Percentiles rank a stretch among this genome's conserved stretches.
Evolutionary conservation across 2,113 vertebrate species (phyloP).

Genomic region (Atractosteus spatula): DNA sequence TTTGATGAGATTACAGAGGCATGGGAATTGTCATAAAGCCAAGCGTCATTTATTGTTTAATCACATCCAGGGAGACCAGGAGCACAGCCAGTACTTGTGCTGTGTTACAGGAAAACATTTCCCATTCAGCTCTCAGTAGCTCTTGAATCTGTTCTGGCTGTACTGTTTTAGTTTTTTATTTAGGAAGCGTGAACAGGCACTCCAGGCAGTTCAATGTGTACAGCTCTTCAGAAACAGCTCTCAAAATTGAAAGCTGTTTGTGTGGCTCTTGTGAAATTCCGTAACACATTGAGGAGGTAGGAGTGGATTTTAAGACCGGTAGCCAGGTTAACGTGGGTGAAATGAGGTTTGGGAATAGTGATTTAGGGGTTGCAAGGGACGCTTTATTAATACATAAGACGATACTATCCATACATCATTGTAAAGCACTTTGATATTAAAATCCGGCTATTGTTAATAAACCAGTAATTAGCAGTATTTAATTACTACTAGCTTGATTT

Average conservation of each 20-base stretch:
- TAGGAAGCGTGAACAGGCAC: not conserved
- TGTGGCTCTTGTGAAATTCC: not conserved
- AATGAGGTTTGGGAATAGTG: too few species aligned
- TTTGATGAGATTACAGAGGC: conserved; percentile 28
- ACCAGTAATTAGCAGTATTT: too few species aligned
- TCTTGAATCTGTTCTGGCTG: not conserved
- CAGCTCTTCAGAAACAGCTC: not conserved
- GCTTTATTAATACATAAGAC: too few species aligned
- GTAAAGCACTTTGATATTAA: too few species aligned
- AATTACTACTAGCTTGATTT: too few species aligned
- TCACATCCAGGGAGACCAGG: too few species aligned
- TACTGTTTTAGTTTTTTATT: too few species aligned
- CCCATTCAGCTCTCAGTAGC: not conserved
- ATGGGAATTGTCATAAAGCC: not conserved
- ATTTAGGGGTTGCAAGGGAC: too few species aligned
- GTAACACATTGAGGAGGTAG: conserved; percentile 22
- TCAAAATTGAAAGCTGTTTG: not conserved
- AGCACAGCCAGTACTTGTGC: too few species aligned
- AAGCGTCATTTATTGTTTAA: not conserved
- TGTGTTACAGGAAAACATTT: too few species aligned
- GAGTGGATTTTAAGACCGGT: not conserved
- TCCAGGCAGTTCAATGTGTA: not conserved
- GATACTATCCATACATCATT: too few species aligned
- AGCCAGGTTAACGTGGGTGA: not conserved
- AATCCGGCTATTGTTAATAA: too few species aligned